Evolutionary conservation across 2,888 invertebrate species (phyloP), one percentile per base, ranked within the genome.

Genomic region (Ypsolopha sequella): DNA sequence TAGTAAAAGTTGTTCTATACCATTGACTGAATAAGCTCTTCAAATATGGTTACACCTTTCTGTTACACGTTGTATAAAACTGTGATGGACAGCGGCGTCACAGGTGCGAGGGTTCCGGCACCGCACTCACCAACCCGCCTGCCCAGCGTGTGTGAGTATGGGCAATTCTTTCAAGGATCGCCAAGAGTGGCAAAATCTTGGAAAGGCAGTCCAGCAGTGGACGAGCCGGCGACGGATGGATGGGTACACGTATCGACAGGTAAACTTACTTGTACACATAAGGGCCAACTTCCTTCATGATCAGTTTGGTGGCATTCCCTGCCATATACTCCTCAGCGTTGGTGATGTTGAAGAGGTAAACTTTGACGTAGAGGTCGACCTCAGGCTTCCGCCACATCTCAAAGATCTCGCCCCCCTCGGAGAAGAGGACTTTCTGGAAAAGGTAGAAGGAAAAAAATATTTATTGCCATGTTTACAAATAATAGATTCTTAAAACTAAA

Each of bases 331-430:
- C 94, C 6, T 94, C 93, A 9, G 89, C 89, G 65, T 96, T 96
- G 7, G 96, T 96, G 2, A 95, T 88, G 66, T 96, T 96, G 78
- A 94, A 96, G 1, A 96, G 84, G 66, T 90, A 95, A 0, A 96
- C 91, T 63, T 91, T 90, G 33, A 93, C 85, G 67, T 92, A 94
- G 0, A 96, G 80, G 55, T 94, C 91, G 10, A 95, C 93, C 10
- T 94, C 92, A 0, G 95, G 95, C 54, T 90, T 90, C 51, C 91
- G 81, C 95, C 95, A 95, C 66, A 95, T 84, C 60, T 93, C 92
- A 71, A 93, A 95, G 49, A 95, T 93, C 74, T 95, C 95, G 0
- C 95, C 93, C 0, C 92, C 93, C 41, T 93, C 91, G 48, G 86
- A 76, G 57, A 96, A 89, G 0, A 88, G 70, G 0, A 92, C 84